A percentile compares a stretch with the other conserved stretches of the same genome.
Conservation (phyloP, 2,797 vertebrate genomes). For the Coendou prehensilis region DNA sequence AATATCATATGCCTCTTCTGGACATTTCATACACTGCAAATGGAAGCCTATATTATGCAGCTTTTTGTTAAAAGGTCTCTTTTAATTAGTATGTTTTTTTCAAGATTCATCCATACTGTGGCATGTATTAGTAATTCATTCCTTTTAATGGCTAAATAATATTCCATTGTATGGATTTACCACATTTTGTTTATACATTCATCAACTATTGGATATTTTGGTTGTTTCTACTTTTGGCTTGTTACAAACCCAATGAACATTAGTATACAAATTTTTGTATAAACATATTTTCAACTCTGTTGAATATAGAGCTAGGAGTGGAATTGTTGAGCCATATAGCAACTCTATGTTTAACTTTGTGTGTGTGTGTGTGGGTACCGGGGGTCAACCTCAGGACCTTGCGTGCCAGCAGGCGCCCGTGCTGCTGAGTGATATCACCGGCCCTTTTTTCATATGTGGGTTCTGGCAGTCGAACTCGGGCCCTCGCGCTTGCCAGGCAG, state of each 20-base stretch:
- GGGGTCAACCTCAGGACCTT: neutral
- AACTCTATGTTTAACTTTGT: neutral
- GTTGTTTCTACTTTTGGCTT: neutral
- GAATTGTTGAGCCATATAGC: neutral
- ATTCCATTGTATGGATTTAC: neutral
- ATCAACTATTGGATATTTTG: neutral
- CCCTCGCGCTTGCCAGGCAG: too few species aligned
- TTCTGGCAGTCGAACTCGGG: too few species aligned
- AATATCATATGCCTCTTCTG: neutral
- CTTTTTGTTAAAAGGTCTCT: neutral
- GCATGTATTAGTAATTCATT: neutral
- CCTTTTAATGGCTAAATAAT: constrained; percentile 10
- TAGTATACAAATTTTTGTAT: neutral
- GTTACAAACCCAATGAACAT: constrained; percentile 21
- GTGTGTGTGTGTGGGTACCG: too few species aligned
- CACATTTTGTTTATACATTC: neutral
- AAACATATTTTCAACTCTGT: neutral
- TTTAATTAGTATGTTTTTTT: neutral
- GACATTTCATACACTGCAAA: neutral
- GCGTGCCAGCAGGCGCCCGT: neutral
- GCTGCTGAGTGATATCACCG: too few species aligned
- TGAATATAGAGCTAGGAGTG: neutral
- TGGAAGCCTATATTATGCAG: neutral
- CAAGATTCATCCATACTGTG: neutral
- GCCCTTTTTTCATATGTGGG: too few species aligned